These are phyloP conservation scores for Luidia sarsii DNA, from an alignment of 53 echinoderm and acorn worm genomes.

Conservation along the genomic window DNA sequence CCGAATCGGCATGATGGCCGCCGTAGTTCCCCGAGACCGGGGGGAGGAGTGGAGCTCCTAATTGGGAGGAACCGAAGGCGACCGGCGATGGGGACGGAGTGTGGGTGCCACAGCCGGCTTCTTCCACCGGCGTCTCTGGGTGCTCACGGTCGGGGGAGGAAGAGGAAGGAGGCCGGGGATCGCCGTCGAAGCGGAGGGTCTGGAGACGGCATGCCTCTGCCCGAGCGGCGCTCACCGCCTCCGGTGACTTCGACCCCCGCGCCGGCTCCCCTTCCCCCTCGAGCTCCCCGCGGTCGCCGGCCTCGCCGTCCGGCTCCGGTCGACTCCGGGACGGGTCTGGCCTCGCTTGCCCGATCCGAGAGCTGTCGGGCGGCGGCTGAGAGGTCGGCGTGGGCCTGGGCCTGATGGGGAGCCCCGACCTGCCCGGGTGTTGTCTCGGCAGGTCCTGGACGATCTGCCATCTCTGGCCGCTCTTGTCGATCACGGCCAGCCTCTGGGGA, in stretches of 20 bases:
- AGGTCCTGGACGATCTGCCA: slow-evolving; percentile 37
- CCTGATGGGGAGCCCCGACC: not conserved
- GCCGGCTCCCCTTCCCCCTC: too few species aligned
- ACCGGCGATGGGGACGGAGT: too few species aligned
- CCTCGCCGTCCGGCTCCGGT: too few species aligned
- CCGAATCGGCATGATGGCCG: too few species aligned
- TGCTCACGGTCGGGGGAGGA: not conserved
- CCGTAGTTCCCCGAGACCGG: not conserved
- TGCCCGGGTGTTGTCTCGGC: not conserved
- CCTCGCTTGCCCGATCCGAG: not conserved
- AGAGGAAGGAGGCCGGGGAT: not conserved
- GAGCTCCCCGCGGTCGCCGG: too few species aligned
- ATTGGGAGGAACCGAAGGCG: too few species aligned
- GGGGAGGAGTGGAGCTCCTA: too few species aligned
- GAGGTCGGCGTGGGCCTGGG: not conserved
- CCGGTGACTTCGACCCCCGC: not conserved
- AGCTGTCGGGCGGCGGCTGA: not conserved
- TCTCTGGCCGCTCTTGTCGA: slow-evolving; percentile 31
- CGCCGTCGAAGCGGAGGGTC: not conserved
- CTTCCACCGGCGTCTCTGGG: not conserved
- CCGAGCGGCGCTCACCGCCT: not conserved
- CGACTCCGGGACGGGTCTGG: not conserved
- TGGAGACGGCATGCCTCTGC: not conserved
- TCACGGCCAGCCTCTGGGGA: slow-evolving; percentile 25
- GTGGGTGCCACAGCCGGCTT: not conserved